Base-by-base conservation (phyloP, 92 coral and sea anemone genomes). In the Siderastrea siderea region DNA sequence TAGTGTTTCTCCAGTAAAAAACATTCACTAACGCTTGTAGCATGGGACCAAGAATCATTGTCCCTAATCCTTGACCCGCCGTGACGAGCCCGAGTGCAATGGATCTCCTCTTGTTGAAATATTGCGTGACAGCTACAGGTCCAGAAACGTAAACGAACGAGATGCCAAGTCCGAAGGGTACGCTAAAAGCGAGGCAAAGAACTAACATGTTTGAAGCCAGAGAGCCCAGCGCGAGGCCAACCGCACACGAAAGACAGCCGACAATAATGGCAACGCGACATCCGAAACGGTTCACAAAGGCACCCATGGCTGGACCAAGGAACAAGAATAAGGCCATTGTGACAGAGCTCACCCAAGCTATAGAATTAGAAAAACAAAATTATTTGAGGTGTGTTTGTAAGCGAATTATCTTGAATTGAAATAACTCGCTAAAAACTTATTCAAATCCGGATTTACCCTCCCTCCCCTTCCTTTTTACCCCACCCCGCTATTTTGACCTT, bases 331-430 rank as follows among this genome's bases (percentile, higher is more conserved):
- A 6, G 26, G 91, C 66, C 67, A 80, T 59, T 7, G 92, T 84
- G 59, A 90, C 43, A 17, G 96, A 93, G 45, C 91, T 86, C 46
- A 90, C 90, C 96, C 94, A 93, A 7, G 96, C 94, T 93, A 82
- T 4, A 16, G 44, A 51, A 60, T 26, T 26, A 26, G 38, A 68
- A 47, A 45, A 44, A 15, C 13, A 75, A 62, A 72, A 54, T 13
- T 51, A 57, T 57, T 57, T 57, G 11, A 57, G 14, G 61, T 8
- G 61, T 8, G 14, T 58, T 3, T 58, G 14, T 7, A 11, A 58
- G 62, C 14, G 3, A 58, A 10, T 58, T 58, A 58, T 58, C 10
- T 58, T 10, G 10, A 10, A 58, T 1, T 11, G 13, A 3, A 58
- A 58, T 15, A 10, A 58, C 62, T 10, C 44, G 15, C 71, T 1